These are phyloP conservation scores for Stenolophus ochropezus DNA, from an alignment of 2,888 invertebrate genomes.

Conservation along the genomic window DNA sequence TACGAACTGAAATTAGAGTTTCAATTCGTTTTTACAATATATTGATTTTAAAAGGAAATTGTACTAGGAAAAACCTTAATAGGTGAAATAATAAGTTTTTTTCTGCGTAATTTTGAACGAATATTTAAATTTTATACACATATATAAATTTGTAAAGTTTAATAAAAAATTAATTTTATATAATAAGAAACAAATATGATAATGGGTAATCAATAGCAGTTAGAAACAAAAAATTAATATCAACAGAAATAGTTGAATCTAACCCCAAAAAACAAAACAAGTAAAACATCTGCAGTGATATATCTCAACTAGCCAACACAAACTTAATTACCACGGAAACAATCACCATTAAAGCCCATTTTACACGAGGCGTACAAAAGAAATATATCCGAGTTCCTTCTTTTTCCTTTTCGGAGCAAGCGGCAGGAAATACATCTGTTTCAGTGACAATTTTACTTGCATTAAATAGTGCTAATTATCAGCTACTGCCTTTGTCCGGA, in stretches of 20 bases:
- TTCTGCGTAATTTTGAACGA: neutral
- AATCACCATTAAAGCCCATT: constrained; percentile 6
- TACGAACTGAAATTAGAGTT: neutral
- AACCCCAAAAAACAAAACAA: neutral
- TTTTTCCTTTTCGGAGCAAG: neutral
- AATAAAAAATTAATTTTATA: neutral
- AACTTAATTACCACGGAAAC: constrained; percentile 15
- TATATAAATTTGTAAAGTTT: too few relatives aligned
- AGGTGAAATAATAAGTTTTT: too few relatives aligned
- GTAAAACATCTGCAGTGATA: constrained; percentile 9
- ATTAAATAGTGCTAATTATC: neutral
- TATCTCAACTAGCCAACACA: constrained; percentile 11
- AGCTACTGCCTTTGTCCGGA: too few relatives aligned
- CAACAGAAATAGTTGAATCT: neutral
- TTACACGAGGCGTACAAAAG: neutral
- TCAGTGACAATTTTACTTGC: neutral
- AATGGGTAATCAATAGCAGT: too few relatives aligned
- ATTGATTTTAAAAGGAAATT: neutral
- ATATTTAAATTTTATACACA: neutral
- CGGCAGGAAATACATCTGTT: neutral
- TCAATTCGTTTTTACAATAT: neutral
- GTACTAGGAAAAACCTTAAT: neutral
- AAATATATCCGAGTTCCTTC: neutral
- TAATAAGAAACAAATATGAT: too few relatives aligned
- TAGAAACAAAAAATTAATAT: neutral